These are phyloP conservation scores for Serinus canaria DNA, from an alignment of 2,113 vertebrate genomes.

Conservation along the genomic window DNA sequence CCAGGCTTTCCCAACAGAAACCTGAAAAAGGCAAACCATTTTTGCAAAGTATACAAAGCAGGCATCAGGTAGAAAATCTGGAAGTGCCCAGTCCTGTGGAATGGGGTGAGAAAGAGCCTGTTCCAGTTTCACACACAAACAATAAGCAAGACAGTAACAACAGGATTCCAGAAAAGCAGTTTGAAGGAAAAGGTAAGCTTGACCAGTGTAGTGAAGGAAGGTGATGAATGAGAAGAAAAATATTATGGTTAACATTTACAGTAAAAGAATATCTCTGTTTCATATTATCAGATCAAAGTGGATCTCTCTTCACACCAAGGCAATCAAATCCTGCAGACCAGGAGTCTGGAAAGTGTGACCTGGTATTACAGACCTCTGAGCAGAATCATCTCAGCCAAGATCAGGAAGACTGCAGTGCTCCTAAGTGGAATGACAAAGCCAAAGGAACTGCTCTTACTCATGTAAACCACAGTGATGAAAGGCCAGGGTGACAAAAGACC, in stretches of 20 bases:
- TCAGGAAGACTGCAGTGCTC: neutral
- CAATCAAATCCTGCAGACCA: neutral
- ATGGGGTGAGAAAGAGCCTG: slow-evolving; percentile 41
- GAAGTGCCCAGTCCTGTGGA: slow-evolving; percentile 52
- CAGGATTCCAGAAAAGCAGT: slow-evolving; percentile 27
- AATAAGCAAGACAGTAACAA: slow-evolving; percentile 1
- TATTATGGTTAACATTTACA: neutral
- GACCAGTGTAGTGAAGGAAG: neutral
- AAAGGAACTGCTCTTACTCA: neutral
- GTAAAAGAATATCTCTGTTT: neutral
- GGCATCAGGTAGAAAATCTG: slow-evolving; percentile 28
- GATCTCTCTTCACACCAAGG: neutral
- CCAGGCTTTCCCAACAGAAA: slow-evolving; percentile 63
- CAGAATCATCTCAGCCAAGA: neutral
- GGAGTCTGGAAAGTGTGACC: neutral
- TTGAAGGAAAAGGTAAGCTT: slow-evolving; percentile 36
- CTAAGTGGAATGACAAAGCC: neutral
- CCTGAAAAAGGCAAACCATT: slow-evolving; percentile 67
- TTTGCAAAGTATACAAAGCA: slow-evolving; percentile 64
- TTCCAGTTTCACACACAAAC: slow-evolving; percentile 4
- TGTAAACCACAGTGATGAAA: neutral
- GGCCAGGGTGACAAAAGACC: neutral
- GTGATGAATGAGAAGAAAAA: neutral
- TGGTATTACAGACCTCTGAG: neutral
- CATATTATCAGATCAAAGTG: neutral